Percentiles rank a stretch among this genome's conserved stretches.
These are phyloP conservation scores for Myripristis jacobus DNA, from an alignment of 2,797 vertebrate genomes.

Conservation along the genomic window DNA sequence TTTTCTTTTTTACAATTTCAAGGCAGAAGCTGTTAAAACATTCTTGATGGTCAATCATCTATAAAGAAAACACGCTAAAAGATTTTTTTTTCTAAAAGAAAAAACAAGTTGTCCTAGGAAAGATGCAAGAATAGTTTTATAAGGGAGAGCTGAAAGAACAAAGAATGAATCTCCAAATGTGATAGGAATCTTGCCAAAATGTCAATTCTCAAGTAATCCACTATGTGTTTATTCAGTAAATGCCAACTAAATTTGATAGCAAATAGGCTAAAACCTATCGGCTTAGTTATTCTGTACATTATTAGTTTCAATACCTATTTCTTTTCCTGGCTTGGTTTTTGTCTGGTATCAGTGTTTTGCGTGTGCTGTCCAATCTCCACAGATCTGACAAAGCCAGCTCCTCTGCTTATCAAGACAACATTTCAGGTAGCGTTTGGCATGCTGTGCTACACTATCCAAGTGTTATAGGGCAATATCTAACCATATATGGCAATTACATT, in stretches of 20 bases:
- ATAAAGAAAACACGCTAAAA: constrained; percentile 23
- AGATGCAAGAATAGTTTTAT: not conserved
- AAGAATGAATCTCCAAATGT: constrained; percentile 35
- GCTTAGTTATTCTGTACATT: constrained; percentile 18
- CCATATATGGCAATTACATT: constrained; percentile 5
- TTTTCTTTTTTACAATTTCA: constrained; percentile 42
- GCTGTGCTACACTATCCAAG: constrained; percentile 1
- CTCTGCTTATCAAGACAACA: constrained; percentile 16
- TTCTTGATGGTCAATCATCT: constrained; percentile 23
- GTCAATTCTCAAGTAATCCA: constrained; percentile 1
- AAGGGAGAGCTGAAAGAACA: constrained; percentile 25
- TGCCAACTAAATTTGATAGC: constrained; percentile 1
- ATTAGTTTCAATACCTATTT: not conserved
- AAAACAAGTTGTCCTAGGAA: not conserved
- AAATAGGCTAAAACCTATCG: not conserved
- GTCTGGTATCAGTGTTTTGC: constrained; percentile 36
- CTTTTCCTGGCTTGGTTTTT: constrained; percentile 42
- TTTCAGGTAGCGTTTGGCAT: not conserved
- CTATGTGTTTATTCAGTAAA: constrained; percentile 18
- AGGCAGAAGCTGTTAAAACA: constrained; percentile 40
- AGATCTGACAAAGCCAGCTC: constrained; percentile 29
- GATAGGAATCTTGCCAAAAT: constrained; percentile 6
- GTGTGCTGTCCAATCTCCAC: constrained; percentile 33
- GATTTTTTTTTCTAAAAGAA: not conserved
- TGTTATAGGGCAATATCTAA: constrained; percentile 26